These are phyloP conservation scores for Catharus fuscescens DNA, from an alignment of 2,113 vertebrate genomes.

Conservation along the genomic window DNA sequence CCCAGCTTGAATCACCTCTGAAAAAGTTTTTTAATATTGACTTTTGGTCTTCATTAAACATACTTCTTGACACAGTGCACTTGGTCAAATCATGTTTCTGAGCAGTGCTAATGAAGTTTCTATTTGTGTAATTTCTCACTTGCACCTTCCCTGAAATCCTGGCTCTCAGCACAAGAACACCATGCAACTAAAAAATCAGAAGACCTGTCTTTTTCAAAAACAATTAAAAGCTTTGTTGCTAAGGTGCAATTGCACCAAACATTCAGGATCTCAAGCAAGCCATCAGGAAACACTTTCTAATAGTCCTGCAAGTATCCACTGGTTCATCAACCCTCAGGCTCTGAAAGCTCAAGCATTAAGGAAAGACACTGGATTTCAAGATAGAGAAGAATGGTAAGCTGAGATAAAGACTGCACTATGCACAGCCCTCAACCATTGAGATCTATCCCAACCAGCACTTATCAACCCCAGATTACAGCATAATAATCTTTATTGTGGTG, in stretches of 20 bases:
- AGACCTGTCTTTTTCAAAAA: neutral
- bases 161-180: neutral
- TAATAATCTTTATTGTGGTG: neutral
- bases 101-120: neutral
- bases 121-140: neutral
- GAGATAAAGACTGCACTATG: neutral
- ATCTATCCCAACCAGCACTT: neutral
- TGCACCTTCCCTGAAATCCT: neutral
- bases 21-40: neutral
- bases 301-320: neutral
- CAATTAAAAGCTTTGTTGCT: neutral
- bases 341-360: neutral
- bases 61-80: neutral
- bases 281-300: neutral
- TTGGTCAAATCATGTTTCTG: neutral
- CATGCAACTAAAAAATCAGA: neutral
- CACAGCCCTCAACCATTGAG: neutral
- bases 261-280: neutral
- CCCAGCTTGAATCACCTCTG: neutral
- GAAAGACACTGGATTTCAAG: neutral
- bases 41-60: conserved; percentile 5
- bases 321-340: neutral
- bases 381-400: neutral
- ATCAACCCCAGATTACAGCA: neutral
- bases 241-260: neutral